Conservation (phyloP, 30 jellyfish, hydroid and myxozoan species). For the Euphysa ruthae region DNA sequence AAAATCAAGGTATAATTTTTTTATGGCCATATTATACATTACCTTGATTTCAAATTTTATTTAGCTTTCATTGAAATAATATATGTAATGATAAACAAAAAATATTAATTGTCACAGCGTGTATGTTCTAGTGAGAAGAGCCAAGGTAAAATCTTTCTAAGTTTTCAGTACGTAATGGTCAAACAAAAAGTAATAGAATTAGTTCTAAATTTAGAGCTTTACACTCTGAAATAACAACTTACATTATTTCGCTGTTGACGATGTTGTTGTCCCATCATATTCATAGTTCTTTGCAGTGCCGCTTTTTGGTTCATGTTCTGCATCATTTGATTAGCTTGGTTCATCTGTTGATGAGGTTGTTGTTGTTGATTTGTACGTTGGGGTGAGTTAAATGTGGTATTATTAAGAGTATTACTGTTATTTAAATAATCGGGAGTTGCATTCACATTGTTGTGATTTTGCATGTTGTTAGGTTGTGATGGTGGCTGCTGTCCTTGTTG, state of each 20-base stretch:
- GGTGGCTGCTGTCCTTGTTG: not conserved
- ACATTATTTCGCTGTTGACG: not conserved
- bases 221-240: not conserved
- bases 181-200: too few species aligned
- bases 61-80: too few species aligned
- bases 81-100: too few species aligned
- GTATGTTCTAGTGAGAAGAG: too few species aligned
- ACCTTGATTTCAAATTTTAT: too few species aligned
- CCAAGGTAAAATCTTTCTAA: too few species aligned
- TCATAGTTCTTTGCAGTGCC: not conserved
- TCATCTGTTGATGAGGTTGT: not conserved
- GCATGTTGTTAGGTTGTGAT: not conserved
- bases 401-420: not conserved
- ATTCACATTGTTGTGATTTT: not conserved
- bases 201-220: too few species aligned
- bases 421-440: not conserved
- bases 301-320: not conserved
- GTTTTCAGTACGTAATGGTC: too few species aligned
- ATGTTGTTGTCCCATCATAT: conserved; percentile 1
- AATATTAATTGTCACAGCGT: too few species aligned
- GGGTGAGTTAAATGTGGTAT: not conserved
- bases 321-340: not conserved
- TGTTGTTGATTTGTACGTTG: not conserved
- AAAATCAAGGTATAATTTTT: too few species aligned
- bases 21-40: too few species aligned